Evolutionary conservation across 2,888 invertebrate genomes (phyloP).

Genomic region (Phanerotoma sp.): DNA sequence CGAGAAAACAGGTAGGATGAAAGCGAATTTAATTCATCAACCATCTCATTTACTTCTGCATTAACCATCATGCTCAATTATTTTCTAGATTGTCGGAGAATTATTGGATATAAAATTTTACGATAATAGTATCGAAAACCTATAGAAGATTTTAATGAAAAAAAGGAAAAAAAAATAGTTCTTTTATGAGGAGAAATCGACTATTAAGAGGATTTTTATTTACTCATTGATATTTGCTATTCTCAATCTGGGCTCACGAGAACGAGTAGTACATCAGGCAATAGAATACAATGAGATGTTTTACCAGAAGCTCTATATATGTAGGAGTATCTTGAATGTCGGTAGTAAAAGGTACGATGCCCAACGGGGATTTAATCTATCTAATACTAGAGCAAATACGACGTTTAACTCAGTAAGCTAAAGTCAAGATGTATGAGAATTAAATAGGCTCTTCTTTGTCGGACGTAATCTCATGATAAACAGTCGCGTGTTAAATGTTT

Average conservation of each 20-base stretch:
- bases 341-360: neutral
- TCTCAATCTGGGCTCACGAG: no score
- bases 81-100: neutral
- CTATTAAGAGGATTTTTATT: neutral
- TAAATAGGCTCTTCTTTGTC: conserved; percentile 47
- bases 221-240: neutral
- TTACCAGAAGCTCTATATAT: neutral
- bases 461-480: conserved; percentile 49
- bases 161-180: no score
- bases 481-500: conserved; percentile 42
- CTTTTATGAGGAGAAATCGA: neutral
- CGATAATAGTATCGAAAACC: neutral
- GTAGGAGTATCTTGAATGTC: neutral
- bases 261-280: no score
- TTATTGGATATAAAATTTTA: conserved; percentile 1
- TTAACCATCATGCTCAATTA: conserved; percentile 3
- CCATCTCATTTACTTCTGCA: conserved; percentile 3
- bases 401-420: conserved; percentile 42
- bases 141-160: no score
- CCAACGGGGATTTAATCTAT: conserved; percentile 43
- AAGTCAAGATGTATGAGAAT: conserved; percentile 35
- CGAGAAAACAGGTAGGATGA: neutral
- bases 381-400: conserved; percentile 50
- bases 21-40: conserved; percentile 2
- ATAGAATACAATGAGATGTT: no score